These are phyloP conservation scores for Ceuthmochares aereus DNA, from an alignment of 2,113 vertebrate genomes.

Conservation along the genomic window DNA sequence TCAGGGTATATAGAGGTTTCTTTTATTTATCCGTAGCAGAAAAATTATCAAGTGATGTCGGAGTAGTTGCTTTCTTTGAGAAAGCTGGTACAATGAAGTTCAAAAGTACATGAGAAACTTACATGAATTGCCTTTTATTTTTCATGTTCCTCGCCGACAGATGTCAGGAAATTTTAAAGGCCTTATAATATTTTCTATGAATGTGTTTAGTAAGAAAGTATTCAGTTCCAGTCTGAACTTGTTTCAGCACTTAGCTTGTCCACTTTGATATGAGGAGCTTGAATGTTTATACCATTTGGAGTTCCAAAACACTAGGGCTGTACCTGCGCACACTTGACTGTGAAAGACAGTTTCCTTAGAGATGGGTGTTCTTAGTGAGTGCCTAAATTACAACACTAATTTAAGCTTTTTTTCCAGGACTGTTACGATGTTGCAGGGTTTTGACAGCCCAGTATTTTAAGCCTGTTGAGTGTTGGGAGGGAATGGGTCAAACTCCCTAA, in stretches of 20 bases:
- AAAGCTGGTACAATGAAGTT: background rate
- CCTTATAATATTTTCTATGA: background rate
- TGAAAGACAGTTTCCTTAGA: background rate
- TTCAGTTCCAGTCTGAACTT: constrained; percentile 11
- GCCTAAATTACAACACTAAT: background rate
- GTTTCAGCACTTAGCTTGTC: background rate
- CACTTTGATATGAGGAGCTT: background rate
- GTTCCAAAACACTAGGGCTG: background rate
- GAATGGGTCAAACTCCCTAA: background rate
- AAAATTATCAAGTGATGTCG: background rate
- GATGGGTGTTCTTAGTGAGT: background rate
- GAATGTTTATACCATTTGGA: background rate
- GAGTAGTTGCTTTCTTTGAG: background rate
- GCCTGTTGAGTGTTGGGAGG: background rate
- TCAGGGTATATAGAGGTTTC: background rate
- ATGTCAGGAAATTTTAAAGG: constrained; percentile 24
- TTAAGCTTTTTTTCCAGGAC: background rate
- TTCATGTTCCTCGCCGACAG: background rate
- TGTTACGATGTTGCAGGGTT: background rate
- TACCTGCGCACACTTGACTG: background rate
- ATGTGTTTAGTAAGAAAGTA: background rate
- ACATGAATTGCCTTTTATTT: background rate
- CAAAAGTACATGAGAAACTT: background rate
- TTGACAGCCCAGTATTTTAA: background rate
- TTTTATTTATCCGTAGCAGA: background rate